Evolutionary conservation across 2,113 vertebrate species (phyloP).

Genomic region (Dissostichus mawsoni): DNA sequence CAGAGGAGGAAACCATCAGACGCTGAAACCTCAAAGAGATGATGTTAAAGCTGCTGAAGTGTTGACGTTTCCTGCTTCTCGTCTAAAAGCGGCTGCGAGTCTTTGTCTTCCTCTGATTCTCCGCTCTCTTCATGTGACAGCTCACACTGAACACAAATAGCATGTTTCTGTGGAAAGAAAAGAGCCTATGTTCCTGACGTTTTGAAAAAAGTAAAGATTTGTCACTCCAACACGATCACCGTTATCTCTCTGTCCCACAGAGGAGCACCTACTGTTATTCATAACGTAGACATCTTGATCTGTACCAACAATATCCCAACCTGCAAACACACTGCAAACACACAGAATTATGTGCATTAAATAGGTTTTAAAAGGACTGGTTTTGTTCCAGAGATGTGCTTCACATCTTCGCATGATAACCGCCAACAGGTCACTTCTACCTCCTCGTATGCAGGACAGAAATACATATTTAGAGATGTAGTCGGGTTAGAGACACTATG

Average conservation of each 20-base stretch:
- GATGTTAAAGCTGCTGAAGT: conserved; percentile 73
- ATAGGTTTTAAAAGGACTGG: too few relatives aligned
- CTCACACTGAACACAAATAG: conserved; percentile 76
- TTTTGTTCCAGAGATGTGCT: too few relatives aligned
- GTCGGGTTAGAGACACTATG: not conserved
- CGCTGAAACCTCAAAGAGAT: conserved; percentile 77
- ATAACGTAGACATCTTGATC: not conserved
- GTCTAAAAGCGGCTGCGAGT: conserved; percentile 75
- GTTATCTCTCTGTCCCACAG: conserved; percentile 12
- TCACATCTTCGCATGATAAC: too few relatives aligned
- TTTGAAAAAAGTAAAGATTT: conserved; percentile 56
- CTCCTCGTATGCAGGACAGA: not conserved
- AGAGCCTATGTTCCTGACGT: conserved; percentile 43
- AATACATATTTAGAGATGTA: not conserved
- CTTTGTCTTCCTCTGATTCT: conserved; percentile 68
- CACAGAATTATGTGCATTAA: too few relatives aligned
- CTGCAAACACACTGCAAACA: not conserved
- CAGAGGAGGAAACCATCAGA: conserved; percentile 74
- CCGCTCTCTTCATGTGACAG: conserved; percentile 74
- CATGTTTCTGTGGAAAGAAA: conserved; percentile 46
- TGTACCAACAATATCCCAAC: not conserved
- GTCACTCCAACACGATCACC: conserved; percentile 27
- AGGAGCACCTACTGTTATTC: not conserved
- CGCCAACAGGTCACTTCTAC: too few relatives aligned
- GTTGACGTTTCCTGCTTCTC: conserved; percentile 72